A percentile compares a stretch with the other conserved stretches of the same genome.
Evolutionary conservation across 2,888 invertebrate species (phyloP).

Genomic region (Drosophila imparisetae): DNA sequence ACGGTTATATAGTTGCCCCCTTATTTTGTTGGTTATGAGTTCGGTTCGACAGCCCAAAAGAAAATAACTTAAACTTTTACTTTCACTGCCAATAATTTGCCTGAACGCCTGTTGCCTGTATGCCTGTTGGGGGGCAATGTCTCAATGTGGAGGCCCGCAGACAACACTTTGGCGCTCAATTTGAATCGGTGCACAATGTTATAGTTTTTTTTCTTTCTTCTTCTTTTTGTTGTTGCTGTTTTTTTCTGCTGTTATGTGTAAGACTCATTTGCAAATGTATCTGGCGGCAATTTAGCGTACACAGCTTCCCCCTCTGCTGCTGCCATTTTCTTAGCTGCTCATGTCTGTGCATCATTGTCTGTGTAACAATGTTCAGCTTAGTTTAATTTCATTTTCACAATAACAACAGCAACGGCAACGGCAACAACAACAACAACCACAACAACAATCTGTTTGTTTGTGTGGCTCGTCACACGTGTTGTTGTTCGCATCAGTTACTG

Average conservation of each 20-base stretch:
- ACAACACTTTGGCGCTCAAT: conserved; percentile 56
- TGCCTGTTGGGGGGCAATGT: conserved; percentile 25
- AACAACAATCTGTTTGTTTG: conserved; percentile 17
- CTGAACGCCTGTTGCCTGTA: conserved; percentile 33
- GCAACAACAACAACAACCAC: conserved; percentile 22
- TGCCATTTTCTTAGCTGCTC: conserved; percentile 9
- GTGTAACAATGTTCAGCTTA: conserved; percentile 50
- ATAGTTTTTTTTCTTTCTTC: conserved; percentile 39
- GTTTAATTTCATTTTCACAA: conserved; percentile 78
- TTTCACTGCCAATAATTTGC: conserved; percentile 83
- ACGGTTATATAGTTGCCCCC: conserved; percentile 12
- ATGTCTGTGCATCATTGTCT: conserved; percentile 51
- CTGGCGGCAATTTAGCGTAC: conserved; percentile 71
- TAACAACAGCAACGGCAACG: conserved; percentile 41
- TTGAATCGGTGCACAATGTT: conserved; percentile 60
- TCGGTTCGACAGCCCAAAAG: conserved; percentile 69
- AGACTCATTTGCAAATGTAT: conserved; percentile 73
- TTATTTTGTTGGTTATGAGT: conserved; percentile 25
- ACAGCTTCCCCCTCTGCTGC: conserved; percentile 11
- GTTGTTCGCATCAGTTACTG: conserved; percentile 44
- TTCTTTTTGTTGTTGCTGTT: conserved; percentile 11
- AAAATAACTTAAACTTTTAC: conserved; percentile 79
- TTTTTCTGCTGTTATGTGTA: conserved; percentile 45
- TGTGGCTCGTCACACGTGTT: conserved; percentile 61
- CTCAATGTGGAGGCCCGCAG: conserved; percentile 36